phyloP scores from a whole-genome alignment of 2,113 vertebrate species.

The Seriola quinqueradiata region DNA sequence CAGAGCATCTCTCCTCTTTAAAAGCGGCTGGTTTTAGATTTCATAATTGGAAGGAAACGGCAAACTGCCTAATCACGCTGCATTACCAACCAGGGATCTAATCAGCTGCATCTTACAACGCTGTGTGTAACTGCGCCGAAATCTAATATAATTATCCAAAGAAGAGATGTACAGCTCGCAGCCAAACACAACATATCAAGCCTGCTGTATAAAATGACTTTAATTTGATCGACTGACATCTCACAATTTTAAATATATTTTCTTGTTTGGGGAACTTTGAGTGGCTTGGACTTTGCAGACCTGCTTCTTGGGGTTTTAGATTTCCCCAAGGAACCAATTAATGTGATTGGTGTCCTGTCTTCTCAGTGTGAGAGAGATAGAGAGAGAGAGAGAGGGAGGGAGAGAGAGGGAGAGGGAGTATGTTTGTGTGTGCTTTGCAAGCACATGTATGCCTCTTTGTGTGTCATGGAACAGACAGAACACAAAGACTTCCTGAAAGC shows the following conservation, averaged over 20 bases:
- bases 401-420: neutral
- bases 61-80: constrained; percentile 56
- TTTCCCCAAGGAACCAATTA: constrained; percentile 82
- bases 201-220: constrained; percentile 21
- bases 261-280: constrained; percentile 52
- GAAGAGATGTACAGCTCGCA: constrained; percentile 19
- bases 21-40: constrained; percentile 52
- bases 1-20: constrained; percentile 54
- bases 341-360: constrained; percentile 75
- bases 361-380: constrained; percentile 38
- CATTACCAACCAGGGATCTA: constrained; percentile 58
- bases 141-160: constrained; percentile 54
- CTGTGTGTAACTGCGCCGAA: constrained; percentile 35
- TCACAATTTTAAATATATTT: constrained; percentile 52
- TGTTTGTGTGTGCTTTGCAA: constrained; percentile 32
- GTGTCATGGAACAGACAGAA: constrained; percentile 5
- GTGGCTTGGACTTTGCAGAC: constrained; percentile 59
- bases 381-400: neutral
- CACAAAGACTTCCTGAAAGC: neutral
- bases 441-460: constrained; percentile 35
- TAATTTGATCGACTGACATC: constrained; percentile 53
- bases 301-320: constrained; percentile 57
- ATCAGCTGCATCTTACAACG: constrained; percentile 49
- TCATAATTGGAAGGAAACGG: constrained; percentile 58
- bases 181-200: constrained; percentile 10